These are phyloP conservation scores for Drosophila sturtevanti DNA, from an alignment of 1,140 invertebrate genomes.

Conservation along the genomic window DNA sequence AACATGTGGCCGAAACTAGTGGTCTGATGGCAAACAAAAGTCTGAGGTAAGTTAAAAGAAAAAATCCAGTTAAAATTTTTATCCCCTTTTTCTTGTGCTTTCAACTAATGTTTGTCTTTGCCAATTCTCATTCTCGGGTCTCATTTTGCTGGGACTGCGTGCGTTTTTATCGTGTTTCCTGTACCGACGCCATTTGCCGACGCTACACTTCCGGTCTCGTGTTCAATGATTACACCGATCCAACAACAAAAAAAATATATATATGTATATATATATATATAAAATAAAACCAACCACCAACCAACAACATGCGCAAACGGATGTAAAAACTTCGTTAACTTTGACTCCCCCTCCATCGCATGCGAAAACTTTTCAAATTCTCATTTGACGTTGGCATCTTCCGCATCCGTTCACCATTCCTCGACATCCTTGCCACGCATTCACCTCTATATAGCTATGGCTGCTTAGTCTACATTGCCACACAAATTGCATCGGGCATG, in stretches of 20 bases:
- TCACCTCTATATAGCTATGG: conserved; percentile 85
- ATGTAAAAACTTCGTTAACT: conserved; percentile 82
- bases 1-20: conserved; percentile 88
- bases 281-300: conserved; percentile 45
- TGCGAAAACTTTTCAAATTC: conserved; percentile 77
- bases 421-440: background rate
- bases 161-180: conserved; percentile 79
- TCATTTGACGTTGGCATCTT: conserved; percentile 70
- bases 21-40: conserved; percentile 68
- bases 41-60: conserved; percentile 50
- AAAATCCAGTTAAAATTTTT: background rate
- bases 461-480: conserved; percentile 89
- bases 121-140: conserved; percentile 24
- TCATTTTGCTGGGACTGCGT: conserved; percentile 43
- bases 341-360: conserved; percentile 52
- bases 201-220: conserved; percentile 81
- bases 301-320: conserved; percentile 74
- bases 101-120: conserved; percentile 32
- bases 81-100: background rate
- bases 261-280: background rate
- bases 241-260: conserved; percentile 33
- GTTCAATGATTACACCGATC: conserved; percentile 79
- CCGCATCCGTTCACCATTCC: conserved; percentile 43
- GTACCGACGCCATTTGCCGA: conserved; percentile 74
- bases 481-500: conserved; percentile 93